A percentile compares a stretch with the other conserved stretches of the same genome.
Evolutionary conservation across 2,797 vertebrate species (phyloP).

Genomic region (Acanthopagrus latus): DNA sequence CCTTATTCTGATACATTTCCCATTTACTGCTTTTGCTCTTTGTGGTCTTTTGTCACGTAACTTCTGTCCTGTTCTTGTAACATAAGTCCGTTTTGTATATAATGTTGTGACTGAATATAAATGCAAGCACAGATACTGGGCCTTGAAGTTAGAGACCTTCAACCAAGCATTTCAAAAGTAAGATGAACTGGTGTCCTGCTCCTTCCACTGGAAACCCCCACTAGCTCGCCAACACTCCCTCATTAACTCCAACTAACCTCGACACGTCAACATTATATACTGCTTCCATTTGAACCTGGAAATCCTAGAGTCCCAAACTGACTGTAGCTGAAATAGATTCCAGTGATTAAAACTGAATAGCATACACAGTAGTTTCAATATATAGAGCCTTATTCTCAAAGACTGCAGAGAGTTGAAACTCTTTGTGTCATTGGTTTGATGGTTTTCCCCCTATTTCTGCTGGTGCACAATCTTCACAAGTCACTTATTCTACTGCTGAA

Average conservation of each 20-base stretch:
- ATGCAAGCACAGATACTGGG: constrained; percentile 87
- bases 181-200: constrained; percentile 68
- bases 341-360: constrained; percentile 54
- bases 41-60: constrained; percentile 17
- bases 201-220: constrained; percentile 52
- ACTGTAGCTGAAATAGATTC: constrained; percentile 66
- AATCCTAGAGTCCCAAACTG: constrained; percentile 54
- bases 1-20: constrained; percentile 4
- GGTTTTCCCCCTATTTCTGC: neutral
- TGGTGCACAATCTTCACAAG: constrained; percentile 56
- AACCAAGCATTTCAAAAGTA: constrained; percentile 85
- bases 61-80: constrained; percentile 44
- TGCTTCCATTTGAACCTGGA: constrained; percentile 48
- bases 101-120: constrained; percentile 83
- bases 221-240: constrained; percentile 52
- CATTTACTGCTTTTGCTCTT: neutral
- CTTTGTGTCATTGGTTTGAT: constrained; percentile 18
- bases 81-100: constrained; percentile 63
- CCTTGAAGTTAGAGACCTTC: constrained; percentile 85
- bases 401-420: neutral
- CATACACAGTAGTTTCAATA: constrained; percentile 30
- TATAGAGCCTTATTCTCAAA: constrained; percentile 30
- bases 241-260: constrained; percentile 80
- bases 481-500: neutral
- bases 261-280: constrained; percentile 43